Evolutionary conservation across 92 coral and sea anemone species (phyloP).

Genomic region (Muricea muricata): DNA sequence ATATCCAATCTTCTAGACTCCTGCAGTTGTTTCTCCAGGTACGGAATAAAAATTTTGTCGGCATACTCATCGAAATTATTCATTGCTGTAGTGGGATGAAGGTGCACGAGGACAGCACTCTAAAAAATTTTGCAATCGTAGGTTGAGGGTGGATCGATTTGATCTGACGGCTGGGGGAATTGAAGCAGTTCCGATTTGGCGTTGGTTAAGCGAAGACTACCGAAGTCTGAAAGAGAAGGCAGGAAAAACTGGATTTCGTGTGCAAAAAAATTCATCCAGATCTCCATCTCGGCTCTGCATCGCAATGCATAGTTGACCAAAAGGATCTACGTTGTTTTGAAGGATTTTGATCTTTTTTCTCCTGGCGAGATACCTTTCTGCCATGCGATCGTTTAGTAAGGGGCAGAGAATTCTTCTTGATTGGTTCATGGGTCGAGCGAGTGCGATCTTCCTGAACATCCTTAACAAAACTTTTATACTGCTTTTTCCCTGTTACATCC

Average conservation of each 20-base stretch:
- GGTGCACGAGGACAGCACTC: slow-evolving; percentile 50
- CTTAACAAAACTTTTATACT: slow-evolving; percentile 46
- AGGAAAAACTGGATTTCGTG: slow-evolving; percentile 52
- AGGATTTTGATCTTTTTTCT: slow-evolving; percentile 39
- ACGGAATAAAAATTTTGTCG: background rate
- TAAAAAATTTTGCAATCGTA: slow-evolving; percentile 61
- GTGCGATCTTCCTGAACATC: slow-evolving; percentile 53
- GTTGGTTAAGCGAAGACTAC: background rate
- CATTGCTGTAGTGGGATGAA: slow-evolving; percentile 40
- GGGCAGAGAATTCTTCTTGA: slow-evolving; percentile 40
- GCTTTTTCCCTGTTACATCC: slow-evolving; percentile 41
- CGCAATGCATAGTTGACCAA: slow-evolving; percentile 36
- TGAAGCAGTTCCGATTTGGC: background rate
- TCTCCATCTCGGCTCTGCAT: slow-evolving; percentile 49
- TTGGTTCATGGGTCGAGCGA: slow-evolving; percentile 50
- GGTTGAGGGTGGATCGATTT: slow-evolving; percentile 35
- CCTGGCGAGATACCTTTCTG: slow-evolving; percentile 9
- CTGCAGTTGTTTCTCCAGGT: background rate
- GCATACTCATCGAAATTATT: slow-evolving; percentile 55
- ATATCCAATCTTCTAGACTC: background rate
- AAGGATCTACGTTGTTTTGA: slow-evolving; percentile 47
- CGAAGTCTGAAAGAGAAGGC: slow-evolving; percentile 48
- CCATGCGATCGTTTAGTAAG: slow-evolving; percentile 51
- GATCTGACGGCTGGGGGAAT: background rate
- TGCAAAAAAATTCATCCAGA: slow-evolving; percentile 42